Conservation (phyloP, 1,140 invertebrate species). For the Drosophila kikkawai region DNA sequence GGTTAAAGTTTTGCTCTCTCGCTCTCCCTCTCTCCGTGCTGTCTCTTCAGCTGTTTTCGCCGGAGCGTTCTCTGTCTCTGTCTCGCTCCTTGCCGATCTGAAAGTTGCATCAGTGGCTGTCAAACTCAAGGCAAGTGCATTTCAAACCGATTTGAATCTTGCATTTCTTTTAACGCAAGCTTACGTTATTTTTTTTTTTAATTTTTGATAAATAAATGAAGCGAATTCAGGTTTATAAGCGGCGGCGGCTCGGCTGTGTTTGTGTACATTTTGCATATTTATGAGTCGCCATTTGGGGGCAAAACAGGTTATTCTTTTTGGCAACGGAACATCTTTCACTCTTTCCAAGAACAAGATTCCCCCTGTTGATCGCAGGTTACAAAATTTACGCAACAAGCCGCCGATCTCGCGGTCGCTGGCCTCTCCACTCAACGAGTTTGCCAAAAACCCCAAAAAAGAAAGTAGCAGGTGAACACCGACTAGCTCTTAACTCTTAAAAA, state of each 20-base stretch:
- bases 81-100: conserved; percentile 34
- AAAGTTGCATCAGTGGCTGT: conserved; percentile 27
- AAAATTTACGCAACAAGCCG: conserved; percentile 67
- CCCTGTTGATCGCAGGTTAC: conserved; percentile 42
- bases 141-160: conserved; percentile 53
- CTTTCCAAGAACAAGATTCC: conserved; percentile 74
- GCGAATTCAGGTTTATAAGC: conserved; percentile 65
- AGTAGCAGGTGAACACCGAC: conserved; percentile 1
- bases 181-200: conserved; percentile 2
- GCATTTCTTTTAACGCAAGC: conserved; percentile 34
- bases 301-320: conserved; percentile 68
- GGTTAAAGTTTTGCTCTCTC: conserved; percentile 25
- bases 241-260: conserved; percentile 13
- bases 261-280: conserved; percentile 65
- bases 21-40: conserved; percentile 1
- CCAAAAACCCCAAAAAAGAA: conserved; percentile 50
- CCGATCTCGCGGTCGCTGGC: conserved; percentile 71
- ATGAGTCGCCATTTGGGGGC: conserved; percentile 40
- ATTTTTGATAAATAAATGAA: conserved; percentile 18
- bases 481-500: conserved; percentile 24
- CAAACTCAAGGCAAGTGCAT: conserved; percentile 36
- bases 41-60: conserved; percentile 21
- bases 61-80: conserved; percentile 11
- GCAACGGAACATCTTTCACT: conserved; percentile 71
- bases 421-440: conserved; percentile 76